These are phyloP conservation scores for Bradypodion ventrale DNA, from an alignment of 2,797 vertebrate species.

Conservation along the genomic window DNA sequence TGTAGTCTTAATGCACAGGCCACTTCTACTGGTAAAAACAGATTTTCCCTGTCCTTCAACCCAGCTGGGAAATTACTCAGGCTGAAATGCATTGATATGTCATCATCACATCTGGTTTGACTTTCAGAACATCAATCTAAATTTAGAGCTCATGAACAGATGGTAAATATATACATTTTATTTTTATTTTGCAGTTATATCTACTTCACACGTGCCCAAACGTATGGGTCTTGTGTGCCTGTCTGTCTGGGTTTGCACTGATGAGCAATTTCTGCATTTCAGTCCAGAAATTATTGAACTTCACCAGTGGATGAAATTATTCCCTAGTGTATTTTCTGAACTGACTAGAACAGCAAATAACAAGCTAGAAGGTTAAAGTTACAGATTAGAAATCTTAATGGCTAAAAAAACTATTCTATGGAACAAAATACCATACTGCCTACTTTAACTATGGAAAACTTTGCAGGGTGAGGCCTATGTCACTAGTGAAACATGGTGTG, in stretches of 20 bases:
- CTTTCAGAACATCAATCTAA: background rate
- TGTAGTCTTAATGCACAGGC: background rate
- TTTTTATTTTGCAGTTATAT: background rate
- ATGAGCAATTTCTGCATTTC: background rate
- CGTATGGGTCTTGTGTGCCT: background rate
- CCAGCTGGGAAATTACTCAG: background rate
- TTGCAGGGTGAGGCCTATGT: background rate
- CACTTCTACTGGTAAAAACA: background rate
- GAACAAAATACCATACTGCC: background rate
- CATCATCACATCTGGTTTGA: background rate
- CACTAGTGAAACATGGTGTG: background rate
- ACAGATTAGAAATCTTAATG: constrained; percentile 12
- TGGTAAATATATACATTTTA: background rate
- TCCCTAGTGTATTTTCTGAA: constrained; percentile 8
- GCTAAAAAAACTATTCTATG: background rate
- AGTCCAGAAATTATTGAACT: background rate
- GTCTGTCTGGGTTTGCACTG: background rate
- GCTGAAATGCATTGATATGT: background rate
- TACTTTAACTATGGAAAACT: background rate
- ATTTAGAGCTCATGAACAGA: constrained; percentile 14
- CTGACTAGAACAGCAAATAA: constrained; percentile 3
- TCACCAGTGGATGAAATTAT: background rate
- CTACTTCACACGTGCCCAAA: background rate
- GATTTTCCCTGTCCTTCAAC: background rate
- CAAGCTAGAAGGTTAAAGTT: background rate